Evolutionary conservation across 2,888 invertebrate species (phyloP).

Genomic region (Chymomyza procnemis): DNA sequence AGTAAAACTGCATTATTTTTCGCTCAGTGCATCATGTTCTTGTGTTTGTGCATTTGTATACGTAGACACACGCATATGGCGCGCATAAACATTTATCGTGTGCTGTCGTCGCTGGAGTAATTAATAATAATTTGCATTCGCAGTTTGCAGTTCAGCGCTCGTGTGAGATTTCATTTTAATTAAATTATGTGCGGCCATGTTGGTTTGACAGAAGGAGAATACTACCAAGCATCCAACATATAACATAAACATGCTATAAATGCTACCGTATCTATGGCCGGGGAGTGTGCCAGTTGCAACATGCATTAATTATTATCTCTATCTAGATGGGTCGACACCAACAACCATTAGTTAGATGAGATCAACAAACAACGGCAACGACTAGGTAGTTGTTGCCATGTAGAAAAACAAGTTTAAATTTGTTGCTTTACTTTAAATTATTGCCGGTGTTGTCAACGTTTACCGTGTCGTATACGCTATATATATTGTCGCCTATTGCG

Average conservation of each 20-base stretch:
- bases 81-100: conserved; percentile 54
- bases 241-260: background rate
- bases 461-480: background rate
- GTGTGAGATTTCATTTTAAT: conserved; percentile 72
- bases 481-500: conserved; percentile 4
- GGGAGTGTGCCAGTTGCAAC: conserved; percentile 17
- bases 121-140: conserved; percentile 72
- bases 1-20: background rate
- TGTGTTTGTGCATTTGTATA: background rate
- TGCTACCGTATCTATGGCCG: background rate
- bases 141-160: conserved; percentile 70
- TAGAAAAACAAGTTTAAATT: background rate
- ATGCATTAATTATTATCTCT: conserved; percentile 64
- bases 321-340: conserved; percentile 36
- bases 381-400: conserved; percentile 2
- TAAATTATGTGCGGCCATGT: conserved; percentile 62
- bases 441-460: background rate
- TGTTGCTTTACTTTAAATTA: background rate
- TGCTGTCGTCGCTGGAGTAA: conserved; percentile 55
- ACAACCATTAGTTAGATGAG: conserved; percentile 24
- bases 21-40: background rate
- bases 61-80: conserved; percentile 31
- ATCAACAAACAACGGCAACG: conserved; percentile 15
- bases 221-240: background rate
- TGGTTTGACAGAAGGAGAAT: background rate